These are phyloP conservation scores for Nephrotoma appendiculata DNA, from an alignment of 2,888 invertebrate species.

Conservation along the genomic window DNA sequence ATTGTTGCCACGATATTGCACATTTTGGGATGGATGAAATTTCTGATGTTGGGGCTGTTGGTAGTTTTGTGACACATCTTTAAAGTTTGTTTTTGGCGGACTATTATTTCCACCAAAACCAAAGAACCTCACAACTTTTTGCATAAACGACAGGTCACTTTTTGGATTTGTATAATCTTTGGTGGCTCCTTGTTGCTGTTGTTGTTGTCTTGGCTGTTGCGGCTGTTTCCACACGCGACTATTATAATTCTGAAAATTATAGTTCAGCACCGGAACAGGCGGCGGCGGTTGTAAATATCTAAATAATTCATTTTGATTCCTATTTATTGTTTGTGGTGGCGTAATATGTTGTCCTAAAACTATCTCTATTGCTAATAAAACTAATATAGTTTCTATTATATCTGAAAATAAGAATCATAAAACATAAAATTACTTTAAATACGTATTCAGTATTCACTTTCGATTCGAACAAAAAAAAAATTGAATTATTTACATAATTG, in stretches of 20 bases:
- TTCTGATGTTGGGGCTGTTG: conserved; percentile 12
- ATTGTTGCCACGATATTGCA: neutral
- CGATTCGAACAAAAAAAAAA: neutral
- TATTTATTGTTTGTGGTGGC: neutral
- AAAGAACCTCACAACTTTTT: conserved; percentile 31
- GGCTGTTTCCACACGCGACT: neutral
- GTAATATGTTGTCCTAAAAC: neutral
- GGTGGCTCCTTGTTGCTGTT: conserved; percentile 11
- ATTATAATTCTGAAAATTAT: conserved; percentile 6
- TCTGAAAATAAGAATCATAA: neutral
- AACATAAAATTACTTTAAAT: neutral
- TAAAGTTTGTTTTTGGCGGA: neutral
- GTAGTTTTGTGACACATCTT: neutral
- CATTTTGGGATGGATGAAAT: conserved; percentile 5
- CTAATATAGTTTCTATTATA: neutral
- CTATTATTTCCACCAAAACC: conserved; percentile 20
- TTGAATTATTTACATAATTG: neutral
- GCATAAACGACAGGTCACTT: conserved; percentile 24
- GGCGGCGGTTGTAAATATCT: conserved; percentile 9
- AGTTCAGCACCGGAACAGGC: conserved; percentile 2
- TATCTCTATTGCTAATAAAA: neutral
- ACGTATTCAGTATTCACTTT: neutral
- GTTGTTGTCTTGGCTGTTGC: neutral
- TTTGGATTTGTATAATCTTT: conserved; percentile 10
- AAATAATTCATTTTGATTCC: conserved; percentile 9